Conservation (phyloP, 2,797 vertebrate genomes). For the Clarias pachynema region DNA sequence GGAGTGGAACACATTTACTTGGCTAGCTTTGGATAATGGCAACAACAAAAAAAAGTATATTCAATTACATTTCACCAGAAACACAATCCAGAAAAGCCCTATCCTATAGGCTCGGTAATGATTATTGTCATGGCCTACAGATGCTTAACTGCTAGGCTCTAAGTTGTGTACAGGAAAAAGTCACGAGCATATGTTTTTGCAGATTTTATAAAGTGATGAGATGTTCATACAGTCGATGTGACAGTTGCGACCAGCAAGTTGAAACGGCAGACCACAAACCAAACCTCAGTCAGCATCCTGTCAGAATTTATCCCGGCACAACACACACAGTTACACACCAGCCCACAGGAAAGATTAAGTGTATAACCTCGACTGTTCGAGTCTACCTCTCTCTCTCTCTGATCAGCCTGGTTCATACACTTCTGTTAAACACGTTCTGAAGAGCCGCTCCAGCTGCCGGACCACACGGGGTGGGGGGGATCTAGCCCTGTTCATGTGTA, state of each 20-base stretch:
- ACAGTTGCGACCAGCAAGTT: constrained; percentile 36
- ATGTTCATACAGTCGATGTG: constrained; percentile 15
- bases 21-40: not conserved
- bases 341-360: constrained; percentile 64
- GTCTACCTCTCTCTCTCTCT: constrained; percentile 30
- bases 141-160: not conserved
- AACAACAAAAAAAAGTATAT: not conserved
- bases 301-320: constrained; percentile 25
- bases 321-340: constrained; percentile 2
- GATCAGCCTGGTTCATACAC: constrained; percentile 66
- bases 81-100: not conserved
- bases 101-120: not conserved
- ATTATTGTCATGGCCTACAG: not conserved
- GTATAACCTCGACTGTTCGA: constrained; percentile 51
- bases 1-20: not conserved
- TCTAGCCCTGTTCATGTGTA: constrained; percentile 26
- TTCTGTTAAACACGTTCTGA: constrained; percentile 59
- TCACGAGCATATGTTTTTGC: not conserved
- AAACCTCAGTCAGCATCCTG: constrained; percentile 43
- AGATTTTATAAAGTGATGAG: constrained; percentile 16
- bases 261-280: constrained; percentile 36
- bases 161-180: not conserved
- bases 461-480: constrained; percentile 55
- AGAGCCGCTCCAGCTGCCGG: constrained; percentile 68
- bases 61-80: not conserved